Base-by-base conservation (phyloP, 2,888 invertebrate species). In the Drosophila heteroneura region DNA sequence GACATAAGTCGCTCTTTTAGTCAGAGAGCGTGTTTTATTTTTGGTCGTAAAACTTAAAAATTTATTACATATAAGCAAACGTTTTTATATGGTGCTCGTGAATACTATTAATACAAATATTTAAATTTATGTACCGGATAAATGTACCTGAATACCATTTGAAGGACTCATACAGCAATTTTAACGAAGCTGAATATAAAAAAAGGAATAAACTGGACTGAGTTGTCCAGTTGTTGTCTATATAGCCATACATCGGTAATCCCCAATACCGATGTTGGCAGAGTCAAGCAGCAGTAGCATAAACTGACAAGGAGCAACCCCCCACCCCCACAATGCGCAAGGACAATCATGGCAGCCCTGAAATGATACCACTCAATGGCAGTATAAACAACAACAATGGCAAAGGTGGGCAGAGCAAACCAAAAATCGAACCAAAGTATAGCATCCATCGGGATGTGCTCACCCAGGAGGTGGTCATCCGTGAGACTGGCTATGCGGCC, bases 381-480 rank as follows among this genome's bases (percentile, higher is more conserved):
- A 75, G 80, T 49, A 57, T 39, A n/a, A 81, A 85, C 66, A 86
- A 74, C 30, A 74, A 77, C 44, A 70, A 81, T 47, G 79, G 69
- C 32, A 72, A 70, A 35, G 66, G 82, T 57, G 77, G 81, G 53
- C 74, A 81, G 77, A 90, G 59, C 58, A 92, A 89, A 74, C 90
- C 89, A 22, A 92, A 90, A 76, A 84, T 85, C 26, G 89, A 90
- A 70, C 92, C 93, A 33, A 92, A 90, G 68, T 91, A 92, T 58
- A 82, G 87, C 59, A 91, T 93, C 6, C 90, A 93, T 74, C 91
- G 93, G 1, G 91, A 93, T 83, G 93, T 93, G 0, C 81, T 93
- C 30, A 91, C 87, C 33, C 92, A 93, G 44, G 93, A 93, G 59
- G 77, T 91, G 63, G 90, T 93, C 54, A 93, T 93, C 52, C 92